Evolutionary conservation across 2,797 vertebrate genomes (phyloP).

Genomic region (Neomorphus geoffroyi): DNA sequence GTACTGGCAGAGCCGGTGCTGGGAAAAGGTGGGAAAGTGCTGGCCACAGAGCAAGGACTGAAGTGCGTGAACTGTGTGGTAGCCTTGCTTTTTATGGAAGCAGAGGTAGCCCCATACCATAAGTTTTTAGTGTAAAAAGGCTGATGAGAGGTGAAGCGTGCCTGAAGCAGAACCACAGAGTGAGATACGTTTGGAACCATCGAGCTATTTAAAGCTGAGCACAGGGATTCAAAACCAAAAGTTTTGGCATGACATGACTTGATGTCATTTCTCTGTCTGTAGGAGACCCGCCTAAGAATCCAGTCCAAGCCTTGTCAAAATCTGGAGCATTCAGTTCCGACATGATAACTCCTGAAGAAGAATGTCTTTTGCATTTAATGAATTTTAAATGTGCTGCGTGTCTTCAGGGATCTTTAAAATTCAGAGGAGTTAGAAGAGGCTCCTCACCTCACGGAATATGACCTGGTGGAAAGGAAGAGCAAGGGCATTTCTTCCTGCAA

Average conservation of each 20-base stretch:
- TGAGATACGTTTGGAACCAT: not conserved
- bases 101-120: not conserved
- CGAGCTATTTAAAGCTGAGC: not conserved
- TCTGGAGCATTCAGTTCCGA: slow-evolving; percentile 1
- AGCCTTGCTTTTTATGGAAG: not conserved
- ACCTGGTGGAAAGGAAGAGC: not conserved
- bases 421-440: slow-evolving; percentile 19
- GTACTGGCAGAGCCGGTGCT: not conserved
- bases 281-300: not conserved
- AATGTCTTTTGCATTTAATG: slow-evolving; percentile 52
- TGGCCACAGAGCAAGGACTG: not conserved
- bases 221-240: not conserved
- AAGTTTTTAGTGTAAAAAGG: not conserved
- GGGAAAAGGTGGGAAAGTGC: not conserved
- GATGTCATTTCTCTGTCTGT: not conserved
- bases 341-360: not conserved
- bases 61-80: not conserved
- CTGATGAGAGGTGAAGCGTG: not conserved
- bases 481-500: not conserved
- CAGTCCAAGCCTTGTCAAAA: slow-evolving; percentile 7
- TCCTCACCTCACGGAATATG: not conserved
- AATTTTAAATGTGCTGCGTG: slow-evolving; percentile 37
- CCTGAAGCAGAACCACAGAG: not conserved
- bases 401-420: slow-evolving; percentile 52
- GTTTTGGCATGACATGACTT: not conserved